Evolutionary conservation across 2,113 vertebrate genomes (phyloP).

Genomic region (Lynx canadensis): DNA sequence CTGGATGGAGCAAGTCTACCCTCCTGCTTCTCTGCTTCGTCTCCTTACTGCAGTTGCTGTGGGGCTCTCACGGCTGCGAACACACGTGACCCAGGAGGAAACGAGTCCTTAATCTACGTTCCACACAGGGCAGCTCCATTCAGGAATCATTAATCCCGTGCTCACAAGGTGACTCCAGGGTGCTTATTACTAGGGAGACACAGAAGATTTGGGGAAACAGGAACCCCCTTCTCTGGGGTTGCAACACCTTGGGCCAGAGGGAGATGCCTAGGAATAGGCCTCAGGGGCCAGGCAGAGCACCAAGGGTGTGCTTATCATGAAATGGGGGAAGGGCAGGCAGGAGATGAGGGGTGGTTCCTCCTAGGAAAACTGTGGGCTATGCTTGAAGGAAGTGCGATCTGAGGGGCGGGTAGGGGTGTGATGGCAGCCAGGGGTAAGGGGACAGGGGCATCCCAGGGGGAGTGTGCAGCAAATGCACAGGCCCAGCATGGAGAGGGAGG

Average conservation of each 20-base stretch:
- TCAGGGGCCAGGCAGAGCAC: background rate
- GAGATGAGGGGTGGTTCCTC: background rate
- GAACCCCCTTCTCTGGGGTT: background rate
- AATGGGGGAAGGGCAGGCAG: no score
- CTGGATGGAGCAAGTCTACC: background rate
- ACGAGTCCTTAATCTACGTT: background rate
- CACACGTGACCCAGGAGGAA: background rate
- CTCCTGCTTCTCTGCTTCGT: background rate
- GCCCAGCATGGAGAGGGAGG: no score
- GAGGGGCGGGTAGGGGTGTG: background rate
- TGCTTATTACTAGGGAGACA: background rate
- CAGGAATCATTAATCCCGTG: background rate
- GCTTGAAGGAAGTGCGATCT: background rate
- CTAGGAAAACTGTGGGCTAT: background rate
- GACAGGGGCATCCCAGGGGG: no score
- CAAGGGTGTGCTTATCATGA: fast-evolving
- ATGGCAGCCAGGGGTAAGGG: background rate
- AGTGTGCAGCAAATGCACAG: background rate
- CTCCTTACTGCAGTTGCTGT: background rate
- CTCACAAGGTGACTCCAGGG: background rate
- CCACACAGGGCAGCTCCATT: background rate
- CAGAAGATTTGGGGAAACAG: background rate
- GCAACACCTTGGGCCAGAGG: background rate
- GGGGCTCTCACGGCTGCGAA: background rate
- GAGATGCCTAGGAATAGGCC: fast-evolving